phyloP scores from a whole-genome alignment of 2,797 vertebrate species.

The Melanogrammus aeglefinus region DNA sequence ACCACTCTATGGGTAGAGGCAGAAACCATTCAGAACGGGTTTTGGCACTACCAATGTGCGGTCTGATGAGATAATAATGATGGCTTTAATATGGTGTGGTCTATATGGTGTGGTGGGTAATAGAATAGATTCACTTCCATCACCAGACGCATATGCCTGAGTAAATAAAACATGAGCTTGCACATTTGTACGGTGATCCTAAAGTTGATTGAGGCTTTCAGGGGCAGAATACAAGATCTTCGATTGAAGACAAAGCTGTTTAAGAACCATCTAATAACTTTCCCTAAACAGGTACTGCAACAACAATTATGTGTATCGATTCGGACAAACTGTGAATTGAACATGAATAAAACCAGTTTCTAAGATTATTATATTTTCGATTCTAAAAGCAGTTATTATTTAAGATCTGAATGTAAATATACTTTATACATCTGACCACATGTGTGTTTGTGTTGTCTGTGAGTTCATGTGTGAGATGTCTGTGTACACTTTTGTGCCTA shows the following conservation, averaged over 20 bases:
- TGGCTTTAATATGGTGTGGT: no score
- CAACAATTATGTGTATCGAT: no score
- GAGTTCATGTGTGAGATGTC: not conserved
- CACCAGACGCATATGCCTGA: no score
- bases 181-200: not conserved
- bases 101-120: no score
- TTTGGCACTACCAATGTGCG: no score
- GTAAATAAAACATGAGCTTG: no score
- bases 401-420: not conserved
- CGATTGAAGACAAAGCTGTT: not conserved
- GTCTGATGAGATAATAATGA: no score
- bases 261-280: not conserved
- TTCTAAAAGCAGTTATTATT: not conserved
- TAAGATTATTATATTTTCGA: not conserved
- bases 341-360: not conserved
- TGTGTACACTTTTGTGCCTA: not conserved
- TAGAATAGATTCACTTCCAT: no score
- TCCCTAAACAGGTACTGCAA: no score
- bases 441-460: conserved; percentile 17
- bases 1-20: no score
- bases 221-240: not conserved
- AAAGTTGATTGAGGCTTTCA: not conserved
- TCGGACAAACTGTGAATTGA: not conserved
- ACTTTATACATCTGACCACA: conserved; percentile 1
- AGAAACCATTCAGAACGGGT: no score